These are phyloP conservation scores for Mycetomoellerius zeteki DNA, from an alignment of 1,140 invertebrate genomes.

Conservation along the genomic window DNA sequence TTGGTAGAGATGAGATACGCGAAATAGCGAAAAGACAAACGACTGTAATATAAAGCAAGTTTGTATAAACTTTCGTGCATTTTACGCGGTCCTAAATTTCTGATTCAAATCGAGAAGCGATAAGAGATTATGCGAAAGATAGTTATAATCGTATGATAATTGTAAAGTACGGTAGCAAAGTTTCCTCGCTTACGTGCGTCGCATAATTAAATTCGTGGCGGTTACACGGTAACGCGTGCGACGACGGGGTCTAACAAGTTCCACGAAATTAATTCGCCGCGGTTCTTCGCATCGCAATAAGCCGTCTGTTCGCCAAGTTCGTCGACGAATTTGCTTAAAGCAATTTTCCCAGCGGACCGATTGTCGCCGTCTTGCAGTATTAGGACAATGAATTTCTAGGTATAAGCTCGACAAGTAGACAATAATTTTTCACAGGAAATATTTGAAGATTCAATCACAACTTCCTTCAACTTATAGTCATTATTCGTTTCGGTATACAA, in stretches of 20 bases:
- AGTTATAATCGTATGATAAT: constrained; percentile 59
- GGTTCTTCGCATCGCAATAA: constrained; percentile 63
- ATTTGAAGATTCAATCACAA: constrained; percentile 3
- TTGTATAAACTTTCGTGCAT: not conserved
- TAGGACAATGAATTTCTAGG: constrained; percentile 35
- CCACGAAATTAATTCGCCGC: constrained; percentile 72
- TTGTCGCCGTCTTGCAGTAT: constrained; percentile 47
- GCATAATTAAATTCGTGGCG: constrained; percentile 73
- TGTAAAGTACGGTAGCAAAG: constrained; percentile 52
- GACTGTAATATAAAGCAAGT: not conserved
- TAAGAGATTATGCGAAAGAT: constrained; percentile 48
- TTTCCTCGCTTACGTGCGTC: constrained; percentile 62
- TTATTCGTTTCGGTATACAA: constrained; percentile 56
- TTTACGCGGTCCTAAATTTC: not conserved
- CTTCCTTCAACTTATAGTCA: not conserved
- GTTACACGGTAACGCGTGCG: constrained; percentile 74
- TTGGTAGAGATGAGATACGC: not conserved
- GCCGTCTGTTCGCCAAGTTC: constrained; percentile 43
- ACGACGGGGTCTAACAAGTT: constrained; percentile 74
- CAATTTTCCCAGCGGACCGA: constrained; percentile 69
- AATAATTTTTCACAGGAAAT: constrained; percentile 46
- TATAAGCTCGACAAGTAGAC: constrained; percentile 39
- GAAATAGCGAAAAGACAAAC: not conserved
- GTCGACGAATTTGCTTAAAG: constrained; percentile 56
- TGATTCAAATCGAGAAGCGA: constrained; percentile 43